Evolutionary conservation across 2,888 invertebrate species (phyloP), one percentile per base, ranked within the genome.

Genomic region (Dusona sp.): DNA sequence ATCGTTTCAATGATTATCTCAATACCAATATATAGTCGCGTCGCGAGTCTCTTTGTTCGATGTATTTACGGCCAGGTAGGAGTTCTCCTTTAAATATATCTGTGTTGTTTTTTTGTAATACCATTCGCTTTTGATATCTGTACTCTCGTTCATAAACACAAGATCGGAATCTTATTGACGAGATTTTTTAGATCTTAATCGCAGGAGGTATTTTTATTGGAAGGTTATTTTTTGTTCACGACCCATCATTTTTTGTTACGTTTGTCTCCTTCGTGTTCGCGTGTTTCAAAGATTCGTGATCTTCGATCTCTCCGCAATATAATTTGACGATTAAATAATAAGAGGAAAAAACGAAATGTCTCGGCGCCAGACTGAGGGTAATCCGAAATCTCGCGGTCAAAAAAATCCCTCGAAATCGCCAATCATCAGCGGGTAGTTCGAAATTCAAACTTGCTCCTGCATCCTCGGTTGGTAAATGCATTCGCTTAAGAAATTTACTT

Each of bases 1-100:
- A 70, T 70, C 25, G 48, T 48, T 29, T 48, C 29, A 72, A 51
- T 48, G 48, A 72, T 65, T 36, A 65, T 65, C 65, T 36, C 36
- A 33, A 65, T 65, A 65, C 57, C 57, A 57, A 57, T 57, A 25
- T 57, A 57, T 57, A 57, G 13, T 25, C 57, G 25, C 57, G 61
- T 61, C 61, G 29, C 61, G 29, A 61, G 61, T 16, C 57, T 61
- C 61, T 61, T 61, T 61, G 61, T 61, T 61, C 29, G 29, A 61
- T 61, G 61, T 61, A 61, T 61, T 61, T 61, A 61, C 29, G 25
- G 29, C 16, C 29, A 4, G 13, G 57, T 61, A 3, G 29, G 13
- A 61, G 61, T 61, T 16, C 16, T 54, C n/a, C 51, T 25, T 57
- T 57, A 25, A 3, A 57, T 22, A 57, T 57, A 22, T 4, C 57